A percentile compares a stretch with the other conserved stretches of the same genome.
Evolutionary conservation across 2,113 vertebrate species (phyloP).

Genomic region (Phocoena sinus): DNA sequence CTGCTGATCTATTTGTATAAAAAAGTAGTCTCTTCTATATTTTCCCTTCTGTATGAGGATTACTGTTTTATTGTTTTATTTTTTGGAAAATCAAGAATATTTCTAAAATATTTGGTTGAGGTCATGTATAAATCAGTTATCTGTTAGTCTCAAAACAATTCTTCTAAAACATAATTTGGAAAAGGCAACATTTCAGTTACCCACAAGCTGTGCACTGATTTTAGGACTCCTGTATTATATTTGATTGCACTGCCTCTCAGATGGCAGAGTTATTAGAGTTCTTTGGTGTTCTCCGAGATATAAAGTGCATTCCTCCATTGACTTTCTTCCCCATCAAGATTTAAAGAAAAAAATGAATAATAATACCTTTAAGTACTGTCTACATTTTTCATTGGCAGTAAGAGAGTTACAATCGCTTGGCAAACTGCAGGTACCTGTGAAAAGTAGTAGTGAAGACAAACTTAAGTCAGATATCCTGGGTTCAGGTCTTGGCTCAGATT

Average conservation of each 20-base stretch:
- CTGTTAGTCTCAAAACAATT: constrained; percentile 17
- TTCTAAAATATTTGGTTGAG: not conserved
- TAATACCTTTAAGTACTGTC: not conserved
- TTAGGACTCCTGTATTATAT: not conserved
- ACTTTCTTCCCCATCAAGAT: constrained; percentile 41
- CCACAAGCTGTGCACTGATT: not conserved
- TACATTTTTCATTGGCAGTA: not conserved
- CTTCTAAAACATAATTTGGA: not conserved
- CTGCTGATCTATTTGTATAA: not conserved
- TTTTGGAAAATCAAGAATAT: constrained; percentile 31
- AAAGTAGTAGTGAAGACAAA: not conserved
- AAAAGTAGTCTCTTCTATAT: not conserved
- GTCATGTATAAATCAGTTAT: not conserved
- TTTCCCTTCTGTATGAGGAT: not conserved
- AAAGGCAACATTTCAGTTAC: constrained; percentile 40
- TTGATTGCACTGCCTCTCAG: not conserved
- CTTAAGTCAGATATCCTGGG: not conserved
- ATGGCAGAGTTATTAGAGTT: not conserved
- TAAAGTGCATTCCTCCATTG: not conserved
- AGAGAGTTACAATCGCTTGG: not conserved
- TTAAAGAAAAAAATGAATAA: not conserved
- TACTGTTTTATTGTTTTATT: not conserved
- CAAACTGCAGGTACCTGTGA: not conserved
- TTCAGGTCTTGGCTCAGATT: not conserved
- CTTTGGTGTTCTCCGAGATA: not conserved